These are phyloP conservation scores for Calyptomena viridis DNA, from an alignment of 2,113 vertebrate species.

Conservation along the genomic window DNA sequence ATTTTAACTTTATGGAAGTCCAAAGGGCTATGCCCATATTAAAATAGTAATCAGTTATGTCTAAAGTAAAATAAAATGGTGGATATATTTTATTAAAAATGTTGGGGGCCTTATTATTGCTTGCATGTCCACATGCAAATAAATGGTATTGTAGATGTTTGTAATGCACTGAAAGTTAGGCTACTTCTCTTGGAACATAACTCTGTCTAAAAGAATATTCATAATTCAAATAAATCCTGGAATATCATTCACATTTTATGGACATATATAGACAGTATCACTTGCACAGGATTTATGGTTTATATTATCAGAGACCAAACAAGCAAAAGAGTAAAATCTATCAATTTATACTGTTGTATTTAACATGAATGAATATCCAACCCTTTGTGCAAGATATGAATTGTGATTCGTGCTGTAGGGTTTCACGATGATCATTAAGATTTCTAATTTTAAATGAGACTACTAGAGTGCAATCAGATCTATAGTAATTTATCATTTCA, in stretches of 20 bases:
- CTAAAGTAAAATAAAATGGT: neutral
- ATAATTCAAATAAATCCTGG: neutral
- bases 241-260: neutral
- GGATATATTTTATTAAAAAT: neutral
- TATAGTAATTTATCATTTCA: neutral
- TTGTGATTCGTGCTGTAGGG: neutral
- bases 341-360: neutral
- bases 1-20: neutral
- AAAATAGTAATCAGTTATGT: neutral
- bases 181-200: neutral
- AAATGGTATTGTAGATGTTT: neutral
- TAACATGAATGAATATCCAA: neutral
- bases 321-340: neutral
- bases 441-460: neutral
- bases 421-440: neutral
- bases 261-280: neutral
- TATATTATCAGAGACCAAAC: neutral
- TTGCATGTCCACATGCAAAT: neutral
- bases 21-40: neutral
- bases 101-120: accelerated
- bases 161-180: neutral
- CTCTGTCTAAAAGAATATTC: neutral
- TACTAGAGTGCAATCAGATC: neutral
- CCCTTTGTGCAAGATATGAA: neutral
- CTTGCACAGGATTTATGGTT: neutral